Evolutionary conservation across 2,113 vertebrate species (phyloP).

Genomic region (Ophthalmolycus amberensis): DNA sequence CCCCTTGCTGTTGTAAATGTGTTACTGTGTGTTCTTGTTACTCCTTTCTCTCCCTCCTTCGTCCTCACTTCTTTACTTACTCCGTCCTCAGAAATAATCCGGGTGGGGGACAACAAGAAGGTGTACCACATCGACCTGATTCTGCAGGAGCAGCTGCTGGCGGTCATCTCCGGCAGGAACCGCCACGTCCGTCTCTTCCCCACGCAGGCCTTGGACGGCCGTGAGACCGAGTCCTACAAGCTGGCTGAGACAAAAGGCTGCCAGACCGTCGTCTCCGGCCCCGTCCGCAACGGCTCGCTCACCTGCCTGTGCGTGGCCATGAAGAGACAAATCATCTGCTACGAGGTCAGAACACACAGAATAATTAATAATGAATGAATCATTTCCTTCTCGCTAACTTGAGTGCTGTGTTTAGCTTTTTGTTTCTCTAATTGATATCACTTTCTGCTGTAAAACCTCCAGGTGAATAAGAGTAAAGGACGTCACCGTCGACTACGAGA

Average conservation of each 20-base stretch:
- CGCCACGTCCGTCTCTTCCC: conserved; percentile 96
- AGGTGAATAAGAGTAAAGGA: conserved; percentile 91
- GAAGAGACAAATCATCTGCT: conserved; percentile 96
- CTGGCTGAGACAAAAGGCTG: conserved; percentile 96
- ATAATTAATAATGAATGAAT: neutral
- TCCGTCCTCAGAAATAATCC: conserved; percentile 89
- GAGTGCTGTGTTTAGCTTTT: neutral
- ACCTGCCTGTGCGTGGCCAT: conserved; percentile 95
- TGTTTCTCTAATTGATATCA: neutral
- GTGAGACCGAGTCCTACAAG: conserved; percentile 93
- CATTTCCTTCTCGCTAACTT: neutral
- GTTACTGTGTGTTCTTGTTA: neutral
- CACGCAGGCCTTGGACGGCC: conserved; percentile 90
- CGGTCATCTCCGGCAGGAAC: conserved; percentile 97
- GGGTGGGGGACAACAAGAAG: conserved; percentile 98
- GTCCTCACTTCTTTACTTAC: neutral
- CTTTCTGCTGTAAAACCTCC: neutral
- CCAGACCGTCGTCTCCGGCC: conserved; percentile 91
- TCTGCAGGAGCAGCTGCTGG: conserved; percentile 91
- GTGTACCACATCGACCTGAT: conserved; percentile 96
- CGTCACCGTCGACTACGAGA: conserved; percentile 94
- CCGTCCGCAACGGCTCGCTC: conserved; percentile 86
- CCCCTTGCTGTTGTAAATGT: neutral
- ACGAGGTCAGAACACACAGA: conserved; percentile 81
- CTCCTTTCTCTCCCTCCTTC: neutral